Evolutionary conservation across 1,140 invertebrate species (phyloP), one percentile per base, ranked within the genome.

Genomic region (Patella vulgata): DNA sequence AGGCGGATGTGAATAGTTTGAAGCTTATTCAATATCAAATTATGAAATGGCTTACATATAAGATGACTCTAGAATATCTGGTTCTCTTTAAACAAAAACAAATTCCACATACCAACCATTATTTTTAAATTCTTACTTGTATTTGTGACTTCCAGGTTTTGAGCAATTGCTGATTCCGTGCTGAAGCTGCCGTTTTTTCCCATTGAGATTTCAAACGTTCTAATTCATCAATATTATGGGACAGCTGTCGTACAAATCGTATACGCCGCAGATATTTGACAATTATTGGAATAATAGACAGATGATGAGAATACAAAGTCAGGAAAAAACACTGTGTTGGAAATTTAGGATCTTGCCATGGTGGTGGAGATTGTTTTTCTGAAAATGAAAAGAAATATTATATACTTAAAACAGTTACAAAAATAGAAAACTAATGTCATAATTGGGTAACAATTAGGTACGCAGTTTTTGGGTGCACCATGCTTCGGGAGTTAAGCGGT

Each of bases 311-410:
- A 79, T 96, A 93, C 14, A 98, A 86, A 0, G 96, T 97, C 30
- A 98, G 85, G 83, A 97, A 98, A 93, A 96, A 98, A 80, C 96
- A 98, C 70, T 97, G 93, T 0, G 96, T 98, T 28, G 93, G 91
- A 84, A 99, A 98, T 77, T 96, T 97, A 0, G 90, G 87, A 55
- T 93, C 90, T 40, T 88, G 87, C 89, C 90, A 92, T 27, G 67
- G 63, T 9, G 64, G 65, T 8, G 36, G 59, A 23, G 46, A 30
- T 27, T 65, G 44, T 31, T 68, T 57, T 62, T 73, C 73, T 73
- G 51, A 60, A 30, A 21, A 70, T 42, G 1, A 48, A 27, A 25
- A 23, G 19, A 11, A 70, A 14, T 17, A 9, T n/a, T 5, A 51
- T 36, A 21, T 3, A 50, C 17, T 23, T 4, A n/a, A n/a, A n/a